Conservation (phyloP, 2,888 invertebrate species). For the Agrochola macilenta region DNA sequence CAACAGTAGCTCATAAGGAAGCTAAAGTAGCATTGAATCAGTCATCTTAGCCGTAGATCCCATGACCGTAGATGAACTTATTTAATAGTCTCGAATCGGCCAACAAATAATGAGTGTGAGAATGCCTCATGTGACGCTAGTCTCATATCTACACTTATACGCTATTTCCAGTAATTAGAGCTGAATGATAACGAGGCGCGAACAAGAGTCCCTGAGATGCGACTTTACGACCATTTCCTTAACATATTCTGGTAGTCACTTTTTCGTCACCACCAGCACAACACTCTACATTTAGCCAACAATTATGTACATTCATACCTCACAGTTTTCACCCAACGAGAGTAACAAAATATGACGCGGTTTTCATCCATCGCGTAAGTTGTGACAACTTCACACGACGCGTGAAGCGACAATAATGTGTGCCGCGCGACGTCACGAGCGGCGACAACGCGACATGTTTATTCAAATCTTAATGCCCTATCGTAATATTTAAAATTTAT, state of each 20-base stretch:
- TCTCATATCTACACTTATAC: neutral
- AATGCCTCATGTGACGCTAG: neutral
- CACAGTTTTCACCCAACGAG: slow-evolving; percentile 7
- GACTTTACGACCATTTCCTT: slow-evolving; percentile 11
- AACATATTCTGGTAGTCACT: slow-evolving; percentile 10
- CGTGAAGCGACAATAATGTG: slow-evolving; percentile 72
- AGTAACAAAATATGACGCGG: slow-evolving; percentile 28
- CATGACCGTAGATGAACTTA: neutral
- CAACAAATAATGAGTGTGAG: neutral
- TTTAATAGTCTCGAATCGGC: neutral
- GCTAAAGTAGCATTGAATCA: neutral
- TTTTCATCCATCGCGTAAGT: slow-evolving; percentile 49
- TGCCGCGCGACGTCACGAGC: slow-evolving; percentile 76
- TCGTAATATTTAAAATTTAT: slow-evolving; percentile 86
- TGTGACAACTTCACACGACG: slow-evolving; percentile 52
- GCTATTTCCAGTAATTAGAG: neutral
- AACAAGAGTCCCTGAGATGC: neutral
- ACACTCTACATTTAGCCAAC: neutral
- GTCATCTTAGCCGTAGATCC: neutral
- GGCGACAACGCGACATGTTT: slow-evolving; percentile 82
- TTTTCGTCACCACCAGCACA: slow-evolving; percentile 3
- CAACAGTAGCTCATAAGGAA: neutral
- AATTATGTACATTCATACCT: slow-evolving; percentile 34
- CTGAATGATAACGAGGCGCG: neutral
- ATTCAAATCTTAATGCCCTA: slow-evolving; percentile 85